Percentiles rank a stretch among this genome's conserved stretches.
Evolutionary conservation across 1,140 invertebrate genomes (phyloP).

Genomic region (Stenopsyche tienmushanensis): DNA sequence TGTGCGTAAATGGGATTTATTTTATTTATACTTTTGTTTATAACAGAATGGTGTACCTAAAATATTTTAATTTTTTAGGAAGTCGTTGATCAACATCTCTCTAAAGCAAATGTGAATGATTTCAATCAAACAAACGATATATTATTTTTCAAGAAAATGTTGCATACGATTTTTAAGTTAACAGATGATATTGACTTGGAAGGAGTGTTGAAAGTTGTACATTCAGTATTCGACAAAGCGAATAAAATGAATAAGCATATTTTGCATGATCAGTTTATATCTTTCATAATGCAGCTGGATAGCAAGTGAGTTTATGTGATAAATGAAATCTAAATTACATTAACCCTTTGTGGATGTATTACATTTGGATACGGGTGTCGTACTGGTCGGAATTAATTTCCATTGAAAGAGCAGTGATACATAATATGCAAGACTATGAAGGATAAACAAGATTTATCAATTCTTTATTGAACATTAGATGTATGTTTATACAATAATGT

Average conservation of each 20-base stretch:
- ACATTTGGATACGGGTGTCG: too few species aligned
- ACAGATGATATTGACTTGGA: not conserved
- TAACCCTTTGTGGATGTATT: too few species aligned
- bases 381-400: too few species aligned
- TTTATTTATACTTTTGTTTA: not conserved
- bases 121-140: not conserved
- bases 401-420: too few species aligned
- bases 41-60: not conserved
- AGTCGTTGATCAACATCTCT: not conserved
- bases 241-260: not conserved
- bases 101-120: not conserved
- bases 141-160: not conserved
- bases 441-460: too few species aligned
- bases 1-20: slow-evolving; percentile 10
- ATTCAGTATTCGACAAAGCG: not conserved
- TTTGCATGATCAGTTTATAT: not conserved
- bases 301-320: not conserved
- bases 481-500: too few species aligned
- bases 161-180: not conserved
- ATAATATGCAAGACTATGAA: too few species aligned
- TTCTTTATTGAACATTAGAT: too few species aligned
- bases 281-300: not conserved
- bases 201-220: not conserved
- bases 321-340: not conserved
- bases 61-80: not conserved